Percentiles rank a stretch among this genome's conserved stretches.
These are phyloP conservation scores for Mastigias papua DNA, from an alignment of 30 jellyfish, hydroid and myxozoan species.

Conservation along the genomic window DNA sequence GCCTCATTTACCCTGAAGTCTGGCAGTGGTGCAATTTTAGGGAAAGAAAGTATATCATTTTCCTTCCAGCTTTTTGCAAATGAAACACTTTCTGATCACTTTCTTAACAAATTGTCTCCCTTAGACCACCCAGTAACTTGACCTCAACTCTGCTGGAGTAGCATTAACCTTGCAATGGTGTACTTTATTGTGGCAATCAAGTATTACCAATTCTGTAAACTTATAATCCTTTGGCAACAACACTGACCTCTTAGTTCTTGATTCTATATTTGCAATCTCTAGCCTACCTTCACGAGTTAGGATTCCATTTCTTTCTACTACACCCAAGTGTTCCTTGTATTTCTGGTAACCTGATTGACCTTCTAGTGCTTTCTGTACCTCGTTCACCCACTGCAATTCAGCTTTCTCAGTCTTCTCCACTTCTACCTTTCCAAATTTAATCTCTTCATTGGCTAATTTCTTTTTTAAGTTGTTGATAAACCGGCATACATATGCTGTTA, in stretches of 20 bases:
- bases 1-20: conserved; percentile 58
- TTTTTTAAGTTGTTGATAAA: conserved; percentile 28
- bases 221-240: no score
- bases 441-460: not conserved
- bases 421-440: not conserved
- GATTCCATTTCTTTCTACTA: not conserved
- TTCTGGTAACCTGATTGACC: conserved; percentile 5
- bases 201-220: no score
- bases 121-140: no score
- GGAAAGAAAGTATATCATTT: conserved; percentile 17
- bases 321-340: conserved; percentile 18
- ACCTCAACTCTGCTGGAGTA: no score
- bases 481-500: conserved; percentile 41
- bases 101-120: no score
- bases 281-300: no score
- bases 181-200: no score
- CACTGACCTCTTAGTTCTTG: no score
- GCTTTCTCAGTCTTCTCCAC: conserved; percentile 39
- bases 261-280: no score
- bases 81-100: no score
- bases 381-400: conserved; percentile 26
- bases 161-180: no score
- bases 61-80: conserved; percentile 48
- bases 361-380: not conserved
- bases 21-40: conserved; percentile 50